Evolutionary conservation across 23 tunicate genomes (phyloP).

Genomic region (Halocynthia aurantium): DNA sequence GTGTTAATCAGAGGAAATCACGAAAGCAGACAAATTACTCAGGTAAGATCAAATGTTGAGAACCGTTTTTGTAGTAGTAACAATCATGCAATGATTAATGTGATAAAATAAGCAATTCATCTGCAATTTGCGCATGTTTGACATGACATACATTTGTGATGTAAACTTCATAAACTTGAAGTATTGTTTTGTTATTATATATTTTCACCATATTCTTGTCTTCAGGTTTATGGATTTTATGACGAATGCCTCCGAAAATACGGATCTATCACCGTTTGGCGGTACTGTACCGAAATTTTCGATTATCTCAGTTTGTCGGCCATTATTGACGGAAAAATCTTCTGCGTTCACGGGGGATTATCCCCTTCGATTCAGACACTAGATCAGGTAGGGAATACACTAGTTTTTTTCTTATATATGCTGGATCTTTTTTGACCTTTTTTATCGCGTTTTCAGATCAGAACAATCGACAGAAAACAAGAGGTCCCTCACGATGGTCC

Average conservation of each 20-base stretch:
- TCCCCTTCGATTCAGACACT: slow-evolving; percentile 88
- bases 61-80: no score
- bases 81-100: no score
- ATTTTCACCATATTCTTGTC: background rate
- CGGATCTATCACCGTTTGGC: slow-evolving; percentile 97
- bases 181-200: background rate
- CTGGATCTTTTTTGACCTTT: no score
- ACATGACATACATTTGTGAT: background rate
- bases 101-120: no score
- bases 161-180: background rate
- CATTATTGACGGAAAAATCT: slow-evolving; percentile 87
- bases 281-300: slow-evolving; percentile 91
- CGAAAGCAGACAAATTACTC: slow-evolving; percentile 97
- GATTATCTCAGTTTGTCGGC: slow-evolving; percentile 93
- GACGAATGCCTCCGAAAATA: slow-evolving; percentile 95
- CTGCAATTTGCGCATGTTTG: no score
- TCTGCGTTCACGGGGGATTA: slow-evolving; percentile 95
- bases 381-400: slow-evolving; percentile 38
- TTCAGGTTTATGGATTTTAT: slow-evolving; percentile 92
- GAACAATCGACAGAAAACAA: slow-evolving; percentile 87
- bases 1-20: slow-evolving; percentile 91
- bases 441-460: slow-evolving; percentile 27
- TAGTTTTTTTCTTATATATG: background rate
- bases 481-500: slow-evolving; percentile 98
- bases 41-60: slow-evolving; percentile 11